phyloP scores from a whole-genome alignment of 2,113 vertebrate species.

The Ptilonorhynchus violaceus region DNA sequence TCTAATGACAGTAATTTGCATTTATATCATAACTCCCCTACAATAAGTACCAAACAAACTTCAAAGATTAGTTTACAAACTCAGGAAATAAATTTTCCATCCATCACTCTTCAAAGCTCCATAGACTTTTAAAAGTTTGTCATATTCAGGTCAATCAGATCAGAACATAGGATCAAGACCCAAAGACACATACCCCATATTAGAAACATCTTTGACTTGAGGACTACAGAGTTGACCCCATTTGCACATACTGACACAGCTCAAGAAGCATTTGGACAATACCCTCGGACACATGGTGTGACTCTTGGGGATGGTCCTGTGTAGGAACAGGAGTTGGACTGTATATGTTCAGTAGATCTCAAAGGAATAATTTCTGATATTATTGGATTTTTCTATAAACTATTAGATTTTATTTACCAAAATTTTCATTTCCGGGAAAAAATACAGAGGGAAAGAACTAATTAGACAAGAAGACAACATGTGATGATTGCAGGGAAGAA shows the following conservation, averaged over 20 bases:
- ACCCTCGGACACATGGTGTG: no score
- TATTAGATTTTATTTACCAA: background rate
- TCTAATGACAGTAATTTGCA: background rate
- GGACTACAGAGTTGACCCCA: background rate
- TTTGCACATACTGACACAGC: background rate
- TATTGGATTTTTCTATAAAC: background rate
- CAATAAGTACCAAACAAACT: background rate
- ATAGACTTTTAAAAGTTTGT: background rate
- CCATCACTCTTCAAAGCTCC: background rate
- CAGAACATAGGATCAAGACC: background rate
- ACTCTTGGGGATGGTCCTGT: accelerated
- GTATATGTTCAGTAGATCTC: background rate
- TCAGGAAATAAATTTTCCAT: background rate
- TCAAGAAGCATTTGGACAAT: background rate
- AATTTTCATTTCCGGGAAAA: background rate
- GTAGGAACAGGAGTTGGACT: background rate
- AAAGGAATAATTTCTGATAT: background rate
- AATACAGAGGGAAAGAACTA: background rate
- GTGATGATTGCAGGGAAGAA: background rate
- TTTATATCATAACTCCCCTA: background rate
- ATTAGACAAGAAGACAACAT: background rate
- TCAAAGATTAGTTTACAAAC: background rate
- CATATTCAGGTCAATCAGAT: background rate
- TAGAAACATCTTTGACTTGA: background rate
- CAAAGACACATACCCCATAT: background rate